Conservation (phyloP, 2,797 vertebrate genomes). For the Nannoperca australis region DNA sequence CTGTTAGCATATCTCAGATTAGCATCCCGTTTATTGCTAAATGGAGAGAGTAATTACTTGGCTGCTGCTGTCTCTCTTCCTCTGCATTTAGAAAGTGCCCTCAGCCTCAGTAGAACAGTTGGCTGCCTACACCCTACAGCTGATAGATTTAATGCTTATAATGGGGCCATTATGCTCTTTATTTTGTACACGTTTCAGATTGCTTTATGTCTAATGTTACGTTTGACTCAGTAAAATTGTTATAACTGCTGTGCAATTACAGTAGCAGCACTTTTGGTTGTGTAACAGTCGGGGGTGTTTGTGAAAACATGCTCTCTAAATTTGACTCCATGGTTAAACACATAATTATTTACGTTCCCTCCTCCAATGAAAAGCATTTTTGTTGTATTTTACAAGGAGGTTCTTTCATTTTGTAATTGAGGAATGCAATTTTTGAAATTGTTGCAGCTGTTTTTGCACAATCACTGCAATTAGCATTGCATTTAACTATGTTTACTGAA, state of each 20-base stretch:
- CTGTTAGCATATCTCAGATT: constrained; percentile 64
- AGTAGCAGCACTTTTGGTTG: constrained; percentile 35
- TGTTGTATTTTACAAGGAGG: not conserved
- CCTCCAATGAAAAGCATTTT: not conserved
- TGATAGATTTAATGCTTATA: constrained; percentile 64
- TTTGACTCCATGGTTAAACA: constrained; percentile 17
- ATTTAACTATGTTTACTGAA: not conserved
- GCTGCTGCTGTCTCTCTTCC: constrained; percentile 29
- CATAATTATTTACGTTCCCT: constrained; percentile 6
- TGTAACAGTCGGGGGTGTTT: constrained; percentile 39
- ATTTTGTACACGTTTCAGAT: constrained; percentile 58
- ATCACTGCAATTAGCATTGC: not conserved
- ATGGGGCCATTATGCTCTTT: constrained; percentile 56
- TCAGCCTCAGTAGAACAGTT: constrained; percentile 40
- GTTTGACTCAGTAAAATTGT: constrained; percentile 53
- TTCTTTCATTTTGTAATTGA: not conserved
- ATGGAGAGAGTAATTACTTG: constrained; percentile 63
- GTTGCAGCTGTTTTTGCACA: not conserved
- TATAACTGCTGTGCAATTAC: constrained; percentile 50
- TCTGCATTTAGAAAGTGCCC: constrained; percentile 33
- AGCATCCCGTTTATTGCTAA: constrained; percentile 64
- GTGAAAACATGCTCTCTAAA: constrained; percentile 28
- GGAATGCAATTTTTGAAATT: not conserved
- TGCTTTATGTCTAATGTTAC: constrained; percentile 41
- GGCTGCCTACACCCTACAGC: constrained; percentile 35